These are phyloP conservation scores for Amblyjoppa fuscipennis DNA, from an alignment of 2,888 invertebrate genomes.

Conservation along the genomic window DNA sequence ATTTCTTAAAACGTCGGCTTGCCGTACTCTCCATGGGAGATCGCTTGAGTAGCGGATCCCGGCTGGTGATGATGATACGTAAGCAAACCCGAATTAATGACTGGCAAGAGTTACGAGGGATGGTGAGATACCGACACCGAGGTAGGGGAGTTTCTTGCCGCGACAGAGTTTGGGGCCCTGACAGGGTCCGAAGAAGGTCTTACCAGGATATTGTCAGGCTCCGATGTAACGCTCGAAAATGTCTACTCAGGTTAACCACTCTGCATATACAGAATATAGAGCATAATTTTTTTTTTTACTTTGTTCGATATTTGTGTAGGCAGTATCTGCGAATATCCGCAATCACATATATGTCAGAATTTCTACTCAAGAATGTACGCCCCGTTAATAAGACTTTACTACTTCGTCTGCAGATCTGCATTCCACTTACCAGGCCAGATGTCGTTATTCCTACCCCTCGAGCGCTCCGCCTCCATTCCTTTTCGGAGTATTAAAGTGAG, in stretches of 20 bases:
- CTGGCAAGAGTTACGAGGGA: slow-evolving; percentile 66
- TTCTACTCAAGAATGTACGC: slow-evolving; percentile 18
- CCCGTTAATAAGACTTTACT: slow-evolving; percentile 41
- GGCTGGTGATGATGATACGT: slow-evolving; percentile 73
- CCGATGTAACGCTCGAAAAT: too few relatives aligned
- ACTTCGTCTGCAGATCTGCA: slow-evolving; percentile 33
- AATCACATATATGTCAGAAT: slow-evolving; percentile 1
- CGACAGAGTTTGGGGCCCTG: slow-evolving; percentile 29
- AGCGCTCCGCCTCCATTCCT: background rate
- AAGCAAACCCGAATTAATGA: slow-evolving; percentile 80
- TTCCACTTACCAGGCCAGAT: slow-evolving; percentile 61
- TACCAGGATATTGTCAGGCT: too few relatives aligned
- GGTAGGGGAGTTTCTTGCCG: slow-evolving; percentile 56
- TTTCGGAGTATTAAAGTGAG: slow-evolving; percentile 43
- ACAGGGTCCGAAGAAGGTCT: too few relatives aligned
- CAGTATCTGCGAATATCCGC: background rate
- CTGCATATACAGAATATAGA: background rate
- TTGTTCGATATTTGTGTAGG: background rate
- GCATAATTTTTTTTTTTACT: background rate
- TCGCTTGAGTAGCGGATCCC: slow-evolving; percentile 51
- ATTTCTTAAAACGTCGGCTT: slow-evolving; percentile 49
- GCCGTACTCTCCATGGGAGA: slow-evolving; percentile 45
- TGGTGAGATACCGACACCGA: slow-evolving; percentile 55
- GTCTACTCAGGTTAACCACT: too few relatives aligned
- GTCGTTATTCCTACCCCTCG: slow-evolving; percentile 51